Conservation (phyloP, 1,140 invertebrate species). For the Melitaea cinxia region DNA sequence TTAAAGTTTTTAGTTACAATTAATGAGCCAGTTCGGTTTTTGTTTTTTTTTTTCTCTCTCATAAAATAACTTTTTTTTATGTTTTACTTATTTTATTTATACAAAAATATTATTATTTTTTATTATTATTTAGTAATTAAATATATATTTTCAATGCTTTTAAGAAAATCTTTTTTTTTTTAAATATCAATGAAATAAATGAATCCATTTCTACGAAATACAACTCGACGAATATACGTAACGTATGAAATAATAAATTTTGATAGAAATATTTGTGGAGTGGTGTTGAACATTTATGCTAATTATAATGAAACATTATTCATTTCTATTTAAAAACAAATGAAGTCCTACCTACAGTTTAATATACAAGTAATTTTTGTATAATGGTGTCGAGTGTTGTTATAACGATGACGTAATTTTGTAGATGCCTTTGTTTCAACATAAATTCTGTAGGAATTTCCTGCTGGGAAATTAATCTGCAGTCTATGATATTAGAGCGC, state of each 20-base stretch:
- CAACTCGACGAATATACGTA: neutral
- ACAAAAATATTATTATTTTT: too few relatives aligned
- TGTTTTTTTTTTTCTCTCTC: too few relatives aligned
- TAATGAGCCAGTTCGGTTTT: too few relatives aligned
- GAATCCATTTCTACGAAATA: neutral
- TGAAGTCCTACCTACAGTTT: neutral
- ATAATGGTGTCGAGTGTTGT: neutral
- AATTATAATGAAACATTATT: neutral
- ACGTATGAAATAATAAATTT: neutral
- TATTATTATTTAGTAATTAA: too few relatives aligned
- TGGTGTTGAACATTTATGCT: neutral
- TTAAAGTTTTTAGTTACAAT: too few relatives aligned
- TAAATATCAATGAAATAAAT: too few relatives aligned
- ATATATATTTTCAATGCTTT: too few relatives aligned
- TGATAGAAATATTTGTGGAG: neutral
- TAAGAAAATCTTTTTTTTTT: too few relatives aligned
- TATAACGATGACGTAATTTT: slow-evolving; percentile 2
- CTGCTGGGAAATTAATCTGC: slow-evolving; percentile 15
- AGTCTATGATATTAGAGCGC: slow-evolving; percentile 15
- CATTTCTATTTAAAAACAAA: neutral
- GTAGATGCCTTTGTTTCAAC: slow-evolving; percentile 5
- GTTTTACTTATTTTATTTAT: too few relatives aligned
- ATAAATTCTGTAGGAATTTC: slow-evolving; percentile 16
- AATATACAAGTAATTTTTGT: slow-evolving; percentile 6
- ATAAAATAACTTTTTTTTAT: too few relatives aligned